Base-by-base conservation (phyloP, 1,140 invertebrate genomes). In the Thaumetopoea pityocampa region DNA sequence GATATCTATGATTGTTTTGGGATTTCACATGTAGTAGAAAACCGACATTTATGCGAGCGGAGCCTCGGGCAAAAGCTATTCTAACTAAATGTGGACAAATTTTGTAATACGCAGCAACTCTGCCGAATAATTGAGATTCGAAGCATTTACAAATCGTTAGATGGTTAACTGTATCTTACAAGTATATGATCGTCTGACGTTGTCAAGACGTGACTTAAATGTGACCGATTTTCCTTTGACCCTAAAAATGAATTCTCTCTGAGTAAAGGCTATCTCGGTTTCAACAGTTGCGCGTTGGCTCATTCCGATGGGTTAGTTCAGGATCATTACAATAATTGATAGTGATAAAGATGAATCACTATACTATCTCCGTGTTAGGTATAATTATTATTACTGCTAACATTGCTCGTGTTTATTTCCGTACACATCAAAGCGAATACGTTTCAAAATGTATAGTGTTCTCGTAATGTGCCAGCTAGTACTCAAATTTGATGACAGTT, bases 241-340 rank as follows among this genome's bases (percentile, higher is more conserved):
- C 45, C 49, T 42, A 55, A 69, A 65, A 72, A 17, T 48, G 54
- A 54, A 62, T 59, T 63, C 28, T 48, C 32, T 54, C 35, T 12
- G 29, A 29, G 35, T 22, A 48, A 50, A 55, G 53, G 51, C 54
- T 67, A 69, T 71, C 57, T 51, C 38, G 38, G 44, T 72, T 72
- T 70, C 67, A n/a, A n/a, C 35, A 53, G 28, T 46, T 54, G 50
- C 57, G 57, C n/a, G n/a, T n/a, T n/a, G n/a, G n/a, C n/a, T n/a
- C n/a, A n/a, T n/a, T n/a, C n/a, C n/a, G n/a, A n/a, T n/a, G n/a
- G n/a, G n/a, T n/a, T n/a, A n/a, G n/a, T n/a, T n/a, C n/a, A n/a
- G n/a, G n/a, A n/a, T n/a, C n/a, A n/a, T n/a, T n/a, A 56, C 60
- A 62, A 69, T 61, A 73, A 66, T 71, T 34, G 50, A 10, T 20